Evolutionary conservation across 1,140 invertebrate genomes (phyloP).

Genomic region (Drosophila lacertosa): DNA sequence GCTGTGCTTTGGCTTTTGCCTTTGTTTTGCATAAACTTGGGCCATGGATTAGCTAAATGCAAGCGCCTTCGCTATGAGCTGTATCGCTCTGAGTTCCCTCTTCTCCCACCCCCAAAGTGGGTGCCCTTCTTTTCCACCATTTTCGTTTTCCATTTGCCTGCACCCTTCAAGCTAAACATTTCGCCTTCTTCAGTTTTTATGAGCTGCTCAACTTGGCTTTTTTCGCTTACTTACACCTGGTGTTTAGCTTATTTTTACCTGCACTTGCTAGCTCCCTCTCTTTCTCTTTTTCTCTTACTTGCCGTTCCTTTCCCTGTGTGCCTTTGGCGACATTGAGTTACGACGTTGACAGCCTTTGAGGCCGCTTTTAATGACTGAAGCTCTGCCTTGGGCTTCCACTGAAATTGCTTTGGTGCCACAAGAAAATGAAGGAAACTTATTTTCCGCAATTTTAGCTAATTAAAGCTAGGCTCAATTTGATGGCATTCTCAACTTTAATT

Average conservation of each 20-base stretch:
- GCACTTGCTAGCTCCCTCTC: conserved; percentile 2
- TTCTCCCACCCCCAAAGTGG: too few relatives aligned
- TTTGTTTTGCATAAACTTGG: conserved; percentile 70
- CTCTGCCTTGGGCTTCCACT: not conserved
- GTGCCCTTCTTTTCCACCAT: not conserved
- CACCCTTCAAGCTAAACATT: conserved; percentile 75
- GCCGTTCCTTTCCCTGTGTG: conserved; percentile 1
- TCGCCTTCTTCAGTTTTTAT: conserved; percentile 77
- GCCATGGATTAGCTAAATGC: conserved; percentile 76
- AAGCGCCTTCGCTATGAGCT: conserved; percentile 20
- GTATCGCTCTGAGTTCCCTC: not conserved
- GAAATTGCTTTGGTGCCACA: not conserved
- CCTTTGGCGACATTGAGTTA: conserved; percentile 45
- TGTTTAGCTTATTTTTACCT: conserved; percentile 69
- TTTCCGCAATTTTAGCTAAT: conserved; percentile 6
- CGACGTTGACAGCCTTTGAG: conserved; percentile 41
- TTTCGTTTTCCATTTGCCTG: conserved; percentile 26
- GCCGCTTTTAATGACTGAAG: conserved; percentile 11
- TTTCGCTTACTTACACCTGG: conserved; percentile 69
- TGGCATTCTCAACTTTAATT: too few relatives aligned
- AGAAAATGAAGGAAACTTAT: conserved; percentile 2
- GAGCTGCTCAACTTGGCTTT: conserved; percentile 67
- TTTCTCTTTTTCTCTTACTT: not conserved
- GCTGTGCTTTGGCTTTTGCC: conserved; percentile 48
- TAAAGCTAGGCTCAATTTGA: not conserved